phyloP scores from a whole-genome alignment of 2,113 vertebrate species.

The Caranx melampygus region DNA sequence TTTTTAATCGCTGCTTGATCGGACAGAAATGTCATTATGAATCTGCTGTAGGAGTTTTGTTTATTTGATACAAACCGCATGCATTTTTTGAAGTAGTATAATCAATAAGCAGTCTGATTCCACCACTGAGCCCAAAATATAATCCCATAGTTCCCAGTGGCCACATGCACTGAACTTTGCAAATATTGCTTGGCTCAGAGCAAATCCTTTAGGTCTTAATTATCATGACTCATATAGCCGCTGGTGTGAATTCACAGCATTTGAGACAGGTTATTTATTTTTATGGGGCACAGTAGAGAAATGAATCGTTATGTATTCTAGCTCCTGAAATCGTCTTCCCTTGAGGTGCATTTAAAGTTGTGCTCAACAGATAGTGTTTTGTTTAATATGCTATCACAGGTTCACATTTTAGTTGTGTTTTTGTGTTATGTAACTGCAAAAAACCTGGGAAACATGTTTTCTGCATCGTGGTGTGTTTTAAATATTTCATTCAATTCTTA shows the following conservation, averaged over 20 bases:
- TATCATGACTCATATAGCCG: constrained; percentile 2
- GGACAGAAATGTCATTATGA: constrained; percentile 10
- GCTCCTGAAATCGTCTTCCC: not conserved
- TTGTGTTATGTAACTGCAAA: not conserved
- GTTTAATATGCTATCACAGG: not conserved
- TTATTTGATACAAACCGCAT: not conserved
- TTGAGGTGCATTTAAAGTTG: not conserved
- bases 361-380: not conserved
- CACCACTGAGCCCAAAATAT: not conserved
- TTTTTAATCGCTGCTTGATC: not conserved
- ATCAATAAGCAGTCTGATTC: constrained; percentile 23
- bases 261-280: constrained; percentile 7
- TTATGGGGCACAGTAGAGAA: not conserved
- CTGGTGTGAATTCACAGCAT: not conserved
- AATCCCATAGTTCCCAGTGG: constrained; percentile 4
- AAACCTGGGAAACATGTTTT: not conserved
- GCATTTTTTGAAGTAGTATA: not conserved
- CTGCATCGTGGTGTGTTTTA: not conserved
- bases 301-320: not conserved
- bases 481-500: not conserved
- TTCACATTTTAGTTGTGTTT: not conserved
- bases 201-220: constrained; percentile 15
- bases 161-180: not conserved
- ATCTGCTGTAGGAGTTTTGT: not conserved
- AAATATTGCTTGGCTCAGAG: constrained; percentile 21